Conservation (phyloP, 2,797 vertebrate species). For the Eupleurogrammus muticus region DNA sequence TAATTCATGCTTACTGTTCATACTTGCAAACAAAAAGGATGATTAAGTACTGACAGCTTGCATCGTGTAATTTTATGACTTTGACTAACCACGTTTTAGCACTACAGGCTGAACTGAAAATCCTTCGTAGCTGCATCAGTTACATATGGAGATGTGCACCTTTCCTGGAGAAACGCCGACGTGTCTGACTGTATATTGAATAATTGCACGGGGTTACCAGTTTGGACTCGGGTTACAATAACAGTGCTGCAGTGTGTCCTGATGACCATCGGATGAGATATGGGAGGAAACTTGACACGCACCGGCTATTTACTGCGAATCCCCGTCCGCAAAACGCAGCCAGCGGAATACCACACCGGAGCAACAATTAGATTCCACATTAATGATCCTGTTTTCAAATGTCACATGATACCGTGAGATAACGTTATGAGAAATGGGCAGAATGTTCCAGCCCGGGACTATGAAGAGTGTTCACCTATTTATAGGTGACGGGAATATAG, state of each 20-base stretch:
- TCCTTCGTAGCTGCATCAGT: no score
- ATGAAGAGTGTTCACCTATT: slow-evolving; percentile 28
- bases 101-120: not conserved
- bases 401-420: slow-evolving; percentile 34
- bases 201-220: not conserved
- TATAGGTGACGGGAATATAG: slow-evolving; percentile 25
- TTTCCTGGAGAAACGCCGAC: not conserved
- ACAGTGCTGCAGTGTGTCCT: slow-evolving; percentile 4
- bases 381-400: slow-evolving; percentile 26
- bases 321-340: slow-evolving; percentile 25
- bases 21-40: slow-evolving; percentile 5
- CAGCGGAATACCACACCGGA: slow-evolving; percentile 7
- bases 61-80: slow-evolving; percentile 20
- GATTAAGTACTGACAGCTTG: slow-evolving; percentile 5
- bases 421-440: slow-evolving; percentile 30
- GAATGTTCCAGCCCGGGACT: slow-evolving; percentile 44
- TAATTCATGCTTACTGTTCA: slow-evolving; percentile 37
- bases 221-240: slow-evolving; percentile 50
- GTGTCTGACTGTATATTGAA: slow-evolving; percentile 12
- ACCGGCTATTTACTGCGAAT: slow-evolving; percentile 18
- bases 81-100: slow-evolving; percentile 17
- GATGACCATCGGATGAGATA: slow-evolving; percentile 37
- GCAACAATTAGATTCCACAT: slow-evolving; percentile 42
- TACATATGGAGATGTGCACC: not conserved
- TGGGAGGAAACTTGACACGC: slow-evolving; percentile 58